Percentiles rank a stretch among this genome's conserved stretches.
Conservation (phyloP, 1,140 invertebrate species). For the Drosophila albomicans region DNA sequence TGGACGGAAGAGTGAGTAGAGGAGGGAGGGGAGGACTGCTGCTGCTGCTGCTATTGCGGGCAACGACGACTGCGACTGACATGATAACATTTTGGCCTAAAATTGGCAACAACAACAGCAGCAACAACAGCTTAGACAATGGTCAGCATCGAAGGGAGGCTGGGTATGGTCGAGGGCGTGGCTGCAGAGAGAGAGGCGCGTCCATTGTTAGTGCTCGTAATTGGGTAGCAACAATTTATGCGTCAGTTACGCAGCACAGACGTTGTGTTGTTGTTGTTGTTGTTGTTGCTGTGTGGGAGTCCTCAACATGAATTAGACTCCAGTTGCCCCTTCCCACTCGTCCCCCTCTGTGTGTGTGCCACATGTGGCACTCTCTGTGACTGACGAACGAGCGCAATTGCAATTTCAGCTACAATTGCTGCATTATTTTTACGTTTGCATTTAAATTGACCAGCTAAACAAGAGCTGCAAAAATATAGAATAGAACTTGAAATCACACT, state of each 20-base stretch:
- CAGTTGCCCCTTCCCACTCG: conserved; percentile 24
- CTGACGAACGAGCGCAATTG: conserved; percentile 46
- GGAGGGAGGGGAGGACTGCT: neutral
- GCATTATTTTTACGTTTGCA: conserved; percentile 62
- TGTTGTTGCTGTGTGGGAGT: conserved; percentile 13
- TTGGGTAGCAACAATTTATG: conserved; percentile 84
- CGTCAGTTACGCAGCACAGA: conserved; percentile 42
- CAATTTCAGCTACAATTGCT: conserved; percentile 59
- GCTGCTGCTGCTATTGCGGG: conserved; percentile 36
- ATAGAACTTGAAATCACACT: conserved; percentile 34
- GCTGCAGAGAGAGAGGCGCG: conserved; percentile 17
- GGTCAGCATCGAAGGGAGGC: conserved; percentile 20
- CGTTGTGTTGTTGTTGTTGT: neutral
- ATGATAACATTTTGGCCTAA: conserved; percentile 84
- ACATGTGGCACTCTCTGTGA: conserved; percentile 56
- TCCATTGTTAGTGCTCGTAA: conserved; percentile 80
- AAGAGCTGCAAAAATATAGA: conserved; percentile 17
- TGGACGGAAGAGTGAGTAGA: neutral
- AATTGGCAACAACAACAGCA: conserved; percentile 71
- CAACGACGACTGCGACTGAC: conserved; percentile 80
- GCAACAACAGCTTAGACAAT: conserved; percentile 66
- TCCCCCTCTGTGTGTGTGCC: conserved; percentile 25
- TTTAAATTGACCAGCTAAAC: conserved; percentile 47
- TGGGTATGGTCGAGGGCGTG: neutral
- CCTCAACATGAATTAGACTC: conserved; percentile 67